Evolutionary conservation across 92 coral and sea anemone species (phyloP).

Genomic region (Phenganax marumi): DNA sequence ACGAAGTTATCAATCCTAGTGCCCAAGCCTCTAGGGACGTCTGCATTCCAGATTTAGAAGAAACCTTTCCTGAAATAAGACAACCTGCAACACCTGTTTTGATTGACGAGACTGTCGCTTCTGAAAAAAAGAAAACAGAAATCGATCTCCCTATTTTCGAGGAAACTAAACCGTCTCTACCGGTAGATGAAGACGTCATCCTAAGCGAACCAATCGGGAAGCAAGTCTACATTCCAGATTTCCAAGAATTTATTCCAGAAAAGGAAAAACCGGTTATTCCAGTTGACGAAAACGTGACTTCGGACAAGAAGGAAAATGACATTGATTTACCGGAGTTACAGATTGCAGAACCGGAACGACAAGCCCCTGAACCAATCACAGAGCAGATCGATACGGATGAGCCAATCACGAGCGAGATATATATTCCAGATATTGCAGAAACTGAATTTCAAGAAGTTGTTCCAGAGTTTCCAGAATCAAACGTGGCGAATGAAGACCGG

Average conservation of each 20-base stretch:
- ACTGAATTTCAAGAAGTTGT: conserved; percentile 26
- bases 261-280: neutral
- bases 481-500: neutral
- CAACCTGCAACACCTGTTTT: neutral
- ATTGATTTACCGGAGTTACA: conserved; percentile 23
- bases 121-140: neutral
- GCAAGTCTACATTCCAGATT: conserved; percentile 17
- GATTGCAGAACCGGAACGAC: conserved; percentile 13
- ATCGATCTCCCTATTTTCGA: neutral
- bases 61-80: conserved; percentile 5
- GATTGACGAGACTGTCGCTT: conserved; percentile 15
- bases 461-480: conserved; percentile 7
- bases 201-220: conserved; percentile 6
- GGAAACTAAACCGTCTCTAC: conserved; percentile 2
- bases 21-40: neutral
- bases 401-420: conserved; percentile 19
- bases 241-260: conserved; percentile 34
- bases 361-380: neutral
- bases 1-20: neutral
- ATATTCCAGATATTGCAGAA: conserved; percentile 7
- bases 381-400: neutral
- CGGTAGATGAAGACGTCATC: conserved; percentile 5
- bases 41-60: conserved; percentile 1
- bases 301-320: conserved; percentile 4
- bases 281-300: conserved; percentile 26